Base-by-base conservation (phyloP, 2,797 vertebrate genomes). In the Podarcis lilfordi region DNA sequence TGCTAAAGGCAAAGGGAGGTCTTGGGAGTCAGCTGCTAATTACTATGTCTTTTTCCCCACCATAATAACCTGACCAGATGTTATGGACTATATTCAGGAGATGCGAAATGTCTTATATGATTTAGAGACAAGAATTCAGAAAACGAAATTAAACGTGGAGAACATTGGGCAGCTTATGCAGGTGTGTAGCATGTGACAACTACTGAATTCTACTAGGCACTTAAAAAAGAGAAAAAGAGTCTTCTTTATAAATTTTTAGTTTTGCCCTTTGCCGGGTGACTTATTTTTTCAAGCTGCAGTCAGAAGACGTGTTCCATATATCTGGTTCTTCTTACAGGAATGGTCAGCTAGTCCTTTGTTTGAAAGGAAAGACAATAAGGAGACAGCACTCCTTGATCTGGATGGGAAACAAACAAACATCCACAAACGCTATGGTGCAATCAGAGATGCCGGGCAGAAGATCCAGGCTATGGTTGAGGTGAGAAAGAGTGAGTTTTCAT, bases 301-400 rank as follows among this genome's bases (percentile, higher is more conserved):
- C 0, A 4, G 78, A 66, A 40, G 76, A 74, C 1, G 1, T n/a
- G 15, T 19, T 72, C 37, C 32, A 2, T 0, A 0, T 4, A 5
- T 0, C 13, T 1, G 1, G 17, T 15, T 13, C 21, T 87, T 74
- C 40, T 27, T 4, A 1, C 88, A 98, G 98, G 95, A 95, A 6
- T 98, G 97, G 95, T 96, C 95, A 0, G 93, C 95, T 27, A 94
- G 93, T 81, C 96, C 97, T 0, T 50, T 98, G 89, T 96, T 98
- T 64, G 96, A 97, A 85, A 95, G 96, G 45, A 97, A 97, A 75
- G 96, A 96, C 93, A 96, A 90, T 66, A 98, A 97, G 83, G 94
- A 95, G 15, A 80, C 95, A 0, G 90, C 95, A 0, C 91, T 97
- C 4, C 68, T 97, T 61, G 96, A 97, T 94, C 84, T 98, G 79